Percentiles rank a stretch among this genome's conserved stretches.
These are phyloP conservation scores for Phrynocephalus forsythii DNA, from an alignment of 2,797 vertebrate species.

Conservation along the genomic window DNA sequence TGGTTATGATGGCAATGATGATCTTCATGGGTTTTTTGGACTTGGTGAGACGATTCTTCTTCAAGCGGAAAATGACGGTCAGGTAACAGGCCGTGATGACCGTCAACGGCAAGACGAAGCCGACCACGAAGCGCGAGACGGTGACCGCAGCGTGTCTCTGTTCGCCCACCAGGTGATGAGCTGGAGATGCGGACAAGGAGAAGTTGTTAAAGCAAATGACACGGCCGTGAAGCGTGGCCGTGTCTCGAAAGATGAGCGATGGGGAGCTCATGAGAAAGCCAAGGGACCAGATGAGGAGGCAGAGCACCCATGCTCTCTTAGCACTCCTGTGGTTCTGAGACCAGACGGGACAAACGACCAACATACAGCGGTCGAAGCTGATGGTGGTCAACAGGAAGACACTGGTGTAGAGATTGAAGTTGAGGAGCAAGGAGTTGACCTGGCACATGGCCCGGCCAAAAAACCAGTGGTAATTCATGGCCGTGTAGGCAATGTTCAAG, in stretches of 20 bases:
- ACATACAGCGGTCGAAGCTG: constrained; percentile 90
- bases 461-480: constrained; percentile 85
- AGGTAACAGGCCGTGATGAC: constrained; percentile 89
- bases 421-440: constrained; percentile 84
- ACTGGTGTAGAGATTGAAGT: constrained; percentile 96
- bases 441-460: constrained; percentile 92
- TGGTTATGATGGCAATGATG: constrained; percentile 86
- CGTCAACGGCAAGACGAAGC: constrained; percentile 86
- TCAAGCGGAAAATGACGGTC: constrained; percentile 85
- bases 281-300: constrained; percentile 81
- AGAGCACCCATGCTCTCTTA: constrained; percentile 77
- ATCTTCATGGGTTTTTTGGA: constrained; percentile 91
- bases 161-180: neutral
- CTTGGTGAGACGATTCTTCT: constrained; percentile 84
- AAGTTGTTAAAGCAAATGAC: constrained; percentile 87
- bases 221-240: neutral
- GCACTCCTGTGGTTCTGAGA: constrained; percentile 90
- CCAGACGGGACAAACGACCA: constrained; percentile 91
- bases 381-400: constrained; percentile 92
- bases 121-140: constrained; percentile 80
- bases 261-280: constrained; percentile 84
- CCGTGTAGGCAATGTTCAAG: constrained; percentile 79
- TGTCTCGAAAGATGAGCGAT: constrained; percentile 84
- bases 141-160: constrained; percentile 71
- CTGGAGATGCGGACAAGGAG: constrained; percentile 30